Base-by-base conservation (phyloP, 2,888 invertebrate genomes). In the Crioceris asparagi region DNA sequence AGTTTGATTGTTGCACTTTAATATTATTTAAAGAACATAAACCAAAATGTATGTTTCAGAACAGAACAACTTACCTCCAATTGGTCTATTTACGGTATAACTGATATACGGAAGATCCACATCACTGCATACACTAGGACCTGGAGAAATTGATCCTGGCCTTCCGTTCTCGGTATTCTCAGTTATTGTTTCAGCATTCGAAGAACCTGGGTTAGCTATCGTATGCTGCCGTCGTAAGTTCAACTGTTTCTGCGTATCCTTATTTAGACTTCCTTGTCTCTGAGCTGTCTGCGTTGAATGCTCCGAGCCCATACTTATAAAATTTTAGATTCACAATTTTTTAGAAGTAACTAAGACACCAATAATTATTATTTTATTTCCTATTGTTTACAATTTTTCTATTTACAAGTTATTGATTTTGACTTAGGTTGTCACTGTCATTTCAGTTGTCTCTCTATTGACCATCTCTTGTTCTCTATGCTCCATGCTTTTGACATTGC, bases 41-140 rank as follows among this genome's bases (percentile, higher is more conserved):
- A n/a, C n/a, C n/a, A n/a, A n/a, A n/a, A n/a, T n/a, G n/a, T n/a
- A n/a, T n/a, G n/a, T n/a, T n/a, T n/a, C n/a, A n/a, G n/a, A n/a
- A n/a, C n/a, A n/a, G n/a, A 19, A 12, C 38, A 17, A 36, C 37
- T 32, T 35, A 79, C 83, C 83, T 54, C 88, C 88, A 35, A 91
- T 91, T 7, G 90, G 88, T 38, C 87, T 69, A 57, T 86, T 88
- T 0, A 84, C 83, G 0, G 90, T 90, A 50, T 92, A 91, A 0
- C 90, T 90, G 52, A 91, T 86, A 60, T 91, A 91, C 0, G 91
- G 91, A 36, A 91, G 66, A 60, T 91, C 91, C 0, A 86, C 83
- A 59, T 88, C 87, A 0, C 86, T 86, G 57, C 90, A 90, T 7
- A 91, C 79, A 52, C 88, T 90, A 0, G 87, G 81, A 0, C 88